Percentiles rank a stretch among this genome's conserved stretches.
phyloP scores from a whole-genome alignment of 1,140 invertebrate genomes.

The Galendromus occidentalis region DNA sequence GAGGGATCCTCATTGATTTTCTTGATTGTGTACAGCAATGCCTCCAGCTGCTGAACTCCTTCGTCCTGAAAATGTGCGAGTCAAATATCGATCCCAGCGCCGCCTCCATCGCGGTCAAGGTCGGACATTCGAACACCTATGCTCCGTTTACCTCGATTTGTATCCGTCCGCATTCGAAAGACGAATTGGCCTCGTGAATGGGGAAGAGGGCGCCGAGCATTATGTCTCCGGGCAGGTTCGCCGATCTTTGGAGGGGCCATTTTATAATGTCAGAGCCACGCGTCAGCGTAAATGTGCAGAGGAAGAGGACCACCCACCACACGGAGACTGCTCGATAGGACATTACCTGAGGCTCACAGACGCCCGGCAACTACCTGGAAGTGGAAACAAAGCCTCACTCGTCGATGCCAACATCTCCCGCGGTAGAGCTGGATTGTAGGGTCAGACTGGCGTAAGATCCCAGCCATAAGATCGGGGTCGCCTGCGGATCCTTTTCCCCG shows the following conservation, averaged over 20 bases:
- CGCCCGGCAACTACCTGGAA: no score
- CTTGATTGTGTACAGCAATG: constrained; percentile 34
- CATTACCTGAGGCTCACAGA: no score
- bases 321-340: no score
- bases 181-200: constrained; percentile 30
- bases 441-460: no score
- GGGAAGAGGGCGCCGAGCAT: constrained; percentile 36
- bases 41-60: constrained; percentile 37
- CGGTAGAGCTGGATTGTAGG: no score
- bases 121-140: constrained; percentile 4
- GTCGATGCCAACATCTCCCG: no score
- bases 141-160: constrained; percentile 25
- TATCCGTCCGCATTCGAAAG: constrained; percentile 29
- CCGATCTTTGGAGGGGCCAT: constrained; percentile 20
- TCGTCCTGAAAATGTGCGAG: constrained; percentile 26
- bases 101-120: not conserved
- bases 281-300: no score
- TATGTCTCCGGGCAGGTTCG: constrained; percentile 33
- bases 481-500: no score
- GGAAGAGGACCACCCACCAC: no score
- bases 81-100: not conserved
- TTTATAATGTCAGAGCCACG: constrained; percentile 2
- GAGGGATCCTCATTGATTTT: constrained; percentile 32
- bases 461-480: no score
- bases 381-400: no score